phyloP scores from a whole-genome alignment of 2,888 invertebrate species.

The Siphlonurus alternatus region DNA sequence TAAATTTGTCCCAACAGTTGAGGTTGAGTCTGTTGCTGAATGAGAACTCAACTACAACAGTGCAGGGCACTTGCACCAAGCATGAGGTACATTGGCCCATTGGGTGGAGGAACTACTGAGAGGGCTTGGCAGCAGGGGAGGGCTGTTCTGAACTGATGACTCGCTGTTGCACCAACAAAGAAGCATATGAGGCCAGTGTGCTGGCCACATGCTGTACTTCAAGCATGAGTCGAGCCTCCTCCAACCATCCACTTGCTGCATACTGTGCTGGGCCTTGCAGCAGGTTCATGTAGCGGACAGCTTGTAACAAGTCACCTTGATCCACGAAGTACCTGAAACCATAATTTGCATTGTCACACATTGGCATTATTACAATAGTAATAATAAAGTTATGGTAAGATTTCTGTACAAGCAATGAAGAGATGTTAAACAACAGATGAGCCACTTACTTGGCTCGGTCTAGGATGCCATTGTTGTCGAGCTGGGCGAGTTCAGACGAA shows the following conservation, averaged over 20 bases:
- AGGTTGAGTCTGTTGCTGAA: no score
- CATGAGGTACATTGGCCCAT: neutral
- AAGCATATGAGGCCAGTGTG: neutral
- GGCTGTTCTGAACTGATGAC: neutral
- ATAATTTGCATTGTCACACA: neutral
- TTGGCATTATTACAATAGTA: neutral
- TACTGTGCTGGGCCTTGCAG: neutral
- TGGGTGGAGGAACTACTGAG: neutral
- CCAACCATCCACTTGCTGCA: neutral
- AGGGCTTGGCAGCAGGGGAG: neutral
- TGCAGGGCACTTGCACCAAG: neutral
- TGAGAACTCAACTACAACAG: neutral
- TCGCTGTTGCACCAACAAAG: neutral
- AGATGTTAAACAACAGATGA: conserved; percentile 4
- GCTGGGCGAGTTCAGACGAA: conserved; percentile 45
- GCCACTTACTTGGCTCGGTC: conserved; percentile 60
- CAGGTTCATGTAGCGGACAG: neutral
- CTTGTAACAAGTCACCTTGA: neutral
- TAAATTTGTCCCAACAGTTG: no score
- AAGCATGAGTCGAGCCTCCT: neutral
- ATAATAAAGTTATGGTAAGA: no score
- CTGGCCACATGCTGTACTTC: neutral
- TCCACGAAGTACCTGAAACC: neutral
- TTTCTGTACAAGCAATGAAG: no score
- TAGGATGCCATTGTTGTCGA: conserved; percentile 78